These are phyloP conservation scores for Elgaria multicarinata DNA, from an alignment of 2,113 vertebrate genomes.

Conservation along the genomic window DNA sequence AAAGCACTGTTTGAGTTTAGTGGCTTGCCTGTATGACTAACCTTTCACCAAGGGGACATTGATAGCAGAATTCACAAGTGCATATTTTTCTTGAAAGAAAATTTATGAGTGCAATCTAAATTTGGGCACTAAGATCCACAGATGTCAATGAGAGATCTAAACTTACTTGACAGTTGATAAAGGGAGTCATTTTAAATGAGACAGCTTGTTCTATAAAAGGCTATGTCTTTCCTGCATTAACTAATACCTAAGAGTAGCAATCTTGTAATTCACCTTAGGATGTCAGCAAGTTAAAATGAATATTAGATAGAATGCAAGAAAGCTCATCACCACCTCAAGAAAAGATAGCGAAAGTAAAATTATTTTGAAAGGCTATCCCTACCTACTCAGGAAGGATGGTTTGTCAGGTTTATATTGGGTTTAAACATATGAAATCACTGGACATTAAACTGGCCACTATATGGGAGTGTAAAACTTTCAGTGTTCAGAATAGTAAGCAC, in stretches of 20 bases:
- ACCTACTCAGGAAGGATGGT: background rate
- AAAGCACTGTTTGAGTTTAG: conserved; percentile 23
- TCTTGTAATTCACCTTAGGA: background rate
- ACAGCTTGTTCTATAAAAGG: background rate
- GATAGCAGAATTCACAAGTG: conserved; percentile 24
- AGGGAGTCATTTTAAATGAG: conserved; percentile 10
- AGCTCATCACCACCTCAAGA: background rate
- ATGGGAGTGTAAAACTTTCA: background rate
- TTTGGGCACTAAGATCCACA: background rate
- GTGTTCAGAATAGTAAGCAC: background rate
- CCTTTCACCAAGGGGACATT: conserved; percentile 42
- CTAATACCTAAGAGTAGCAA: background rate
- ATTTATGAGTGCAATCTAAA: background rate
- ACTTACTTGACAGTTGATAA: background rate
- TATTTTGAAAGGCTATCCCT: background rate
- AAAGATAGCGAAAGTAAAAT: background rate
- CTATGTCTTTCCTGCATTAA: background rate
- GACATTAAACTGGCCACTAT: background rate
- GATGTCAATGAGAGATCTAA: background rate
- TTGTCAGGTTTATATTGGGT: background rate
- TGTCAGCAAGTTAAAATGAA: background rate
- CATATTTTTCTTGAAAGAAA: conserved; percentile 55
- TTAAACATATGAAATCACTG: background rate
- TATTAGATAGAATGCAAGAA: background rate
- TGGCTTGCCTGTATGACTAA: conserved; percentile 3